A percentile compares a stretch with the other conserved stretches of the same genome.
phyloP scores from a whole-genome alignment of 2,888 invertebrate species.

The Cosmopolites sordidus region DNA sequence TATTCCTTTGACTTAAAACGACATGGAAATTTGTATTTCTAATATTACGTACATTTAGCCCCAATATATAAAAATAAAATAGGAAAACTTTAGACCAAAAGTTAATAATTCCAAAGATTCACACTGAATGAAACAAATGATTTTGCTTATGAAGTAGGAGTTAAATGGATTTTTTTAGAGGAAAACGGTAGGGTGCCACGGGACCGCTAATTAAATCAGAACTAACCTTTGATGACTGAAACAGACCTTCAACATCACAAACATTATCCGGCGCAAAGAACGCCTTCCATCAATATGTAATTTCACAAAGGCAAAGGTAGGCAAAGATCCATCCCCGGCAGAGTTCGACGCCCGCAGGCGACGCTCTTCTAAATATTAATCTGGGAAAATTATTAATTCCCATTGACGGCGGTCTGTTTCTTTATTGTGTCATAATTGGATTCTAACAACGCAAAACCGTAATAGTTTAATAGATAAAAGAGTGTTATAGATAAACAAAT shows the following conservation, averaged over 20 bases:
- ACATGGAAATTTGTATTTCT: too few species aligned
- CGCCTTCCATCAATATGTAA: slow-evolving; percentile 20
- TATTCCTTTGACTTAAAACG: too few species aligned
- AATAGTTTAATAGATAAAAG: too few species aligned
- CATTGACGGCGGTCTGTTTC: slow-evolving; percentile 34
- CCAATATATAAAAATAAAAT: too few species aligned
- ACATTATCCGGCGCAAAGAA: slow-evolving; percentile 15
- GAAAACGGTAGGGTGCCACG: not conserved
- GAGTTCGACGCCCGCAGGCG: slow-evolving; percentile 21
- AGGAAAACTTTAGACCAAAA: too few species aligned
- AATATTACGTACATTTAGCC: too few species aligned
- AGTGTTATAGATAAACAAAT: too few species aligned
- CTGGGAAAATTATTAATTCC: slow-evolving; percentile 25
- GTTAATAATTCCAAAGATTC: too few species aligned
- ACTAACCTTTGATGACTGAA: slow-evolving; percentile 23
- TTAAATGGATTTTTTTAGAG: too few species aligned
- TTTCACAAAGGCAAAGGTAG: slow-evolving; percentile 21
- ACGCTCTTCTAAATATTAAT: slow-evolving; percentile 18
- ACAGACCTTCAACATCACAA: slow-evolving; percentile 18
- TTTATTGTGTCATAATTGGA: not conserved
- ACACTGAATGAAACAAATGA: too few species aligned
- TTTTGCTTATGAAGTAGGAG: too few species aligned
- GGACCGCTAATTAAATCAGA: slow-evolving; percentile 18
- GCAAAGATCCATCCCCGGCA: slow-evolving; percentile 18
- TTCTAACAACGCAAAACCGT: too few species aligned